These are phyloP conservation scores for Chrysomela aeneicollis DNA, from an alignment of 2,888 invertebrate species.

Conservation along the genomic window DNA sequence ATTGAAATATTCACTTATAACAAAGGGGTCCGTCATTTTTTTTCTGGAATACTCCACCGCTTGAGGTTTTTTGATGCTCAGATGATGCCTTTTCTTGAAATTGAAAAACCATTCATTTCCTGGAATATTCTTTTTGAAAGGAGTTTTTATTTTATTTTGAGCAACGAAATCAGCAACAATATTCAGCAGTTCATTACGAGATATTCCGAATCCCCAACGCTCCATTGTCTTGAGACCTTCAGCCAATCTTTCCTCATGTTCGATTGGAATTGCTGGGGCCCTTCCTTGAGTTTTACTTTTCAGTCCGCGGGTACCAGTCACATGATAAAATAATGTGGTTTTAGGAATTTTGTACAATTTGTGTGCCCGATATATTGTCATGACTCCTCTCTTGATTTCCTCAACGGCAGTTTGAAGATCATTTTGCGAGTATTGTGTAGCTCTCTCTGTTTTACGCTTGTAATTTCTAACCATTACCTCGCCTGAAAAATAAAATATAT, in stretches of 20 bases:
- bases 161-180: conserved; percentile 39
- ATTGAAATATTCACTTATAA: conserved; percentile 21
- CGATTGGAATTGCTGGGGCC: conserved; percentile 10
- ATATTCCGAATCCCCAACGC: conserved; percentile 41
- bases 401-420: neutral
- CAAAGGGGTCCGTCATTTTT: conserved; percentile 25
- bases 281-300: conserved; percentile 20
- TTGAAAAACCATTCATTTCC: too few species aligned
- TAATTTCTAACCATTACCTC: neutral
- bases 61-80: conserved; percentile 44
- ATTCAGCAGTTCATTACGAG: conserved; percentile 41
- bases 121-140: too few species aligned
- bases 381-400: conserved; percentile 8
- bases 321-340: conserved; percentile 13
- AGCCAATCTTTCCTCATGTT: conserved; percentile 19
- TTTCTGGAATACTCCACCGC: conserved; percentile 29
- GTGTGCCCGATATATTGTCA: conserved; percentile 20
- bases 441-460: conserved; percentile 1
- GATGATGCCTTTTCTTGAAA: conserved; percentile 40
- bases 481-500: neutral
- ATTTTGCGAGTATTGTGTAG: neutral
- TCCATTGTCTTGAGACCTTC: conserved; percentile 7
- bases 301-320: conserved; percentile 14
- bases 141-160: conserved; percentile 41
- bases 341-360: conserved; percentile 18